phyloP scores from a whole-genome alignment of 2,888 invertebrate species.

The Clunio marinus region DNA sequence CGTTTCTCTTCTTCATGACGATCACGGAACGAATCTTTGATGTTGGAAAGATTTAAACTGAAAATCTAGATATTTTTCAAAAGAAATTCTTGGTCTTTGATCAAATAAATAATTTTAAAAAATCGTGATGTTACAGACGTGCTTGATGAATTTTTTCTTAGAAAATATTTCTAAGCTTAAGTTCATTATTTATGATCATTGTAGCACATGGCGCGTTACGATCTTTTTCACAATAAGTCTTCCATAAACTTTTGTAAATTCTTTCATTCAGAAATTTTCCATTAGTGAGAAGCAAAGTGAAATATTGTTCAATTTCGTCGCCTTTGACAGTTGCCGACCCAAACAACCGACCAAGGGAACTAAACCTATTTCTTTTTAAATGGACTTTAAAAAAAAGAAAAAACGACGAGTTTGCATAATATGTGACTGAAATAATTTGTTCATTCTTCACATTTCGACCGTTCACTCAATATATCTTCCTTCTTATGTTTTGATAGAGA shows the following conservation, averaged over 20 bases:
- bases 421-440: slow-evolving; percentile 23
- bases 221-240: no score
- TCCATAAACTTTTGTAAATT: not conserved
- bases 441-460: not conserved
- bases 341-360: not conserved
- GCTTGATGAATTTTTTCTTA: no score
- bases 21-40: no score
- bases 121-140: no score
- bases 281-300: not conserved
- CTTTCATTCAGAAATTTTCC: not conserved
- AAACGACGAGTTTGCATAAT: slow-evolving; percentile 16
- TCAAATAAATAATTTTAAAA: no score
- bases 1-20: no score
- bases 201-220: not conserved
- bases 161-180: not conserved
- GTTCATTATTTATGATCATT: not conserved
- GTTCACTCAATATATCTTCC: not conserved
- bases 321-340: not conserved
- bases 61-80: no score
- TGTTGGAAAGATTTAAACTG: no score
- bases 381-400: not conserved
- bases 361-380: not conserved
- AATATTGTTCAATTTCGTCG: slow-evolving; percentile 12
- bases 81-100: no score
- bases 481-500: no score